Evolutionary conservation across 2,797 vertebrate genomes (phyloP).

Genomic region (Enteromius viviparus): DNA sequence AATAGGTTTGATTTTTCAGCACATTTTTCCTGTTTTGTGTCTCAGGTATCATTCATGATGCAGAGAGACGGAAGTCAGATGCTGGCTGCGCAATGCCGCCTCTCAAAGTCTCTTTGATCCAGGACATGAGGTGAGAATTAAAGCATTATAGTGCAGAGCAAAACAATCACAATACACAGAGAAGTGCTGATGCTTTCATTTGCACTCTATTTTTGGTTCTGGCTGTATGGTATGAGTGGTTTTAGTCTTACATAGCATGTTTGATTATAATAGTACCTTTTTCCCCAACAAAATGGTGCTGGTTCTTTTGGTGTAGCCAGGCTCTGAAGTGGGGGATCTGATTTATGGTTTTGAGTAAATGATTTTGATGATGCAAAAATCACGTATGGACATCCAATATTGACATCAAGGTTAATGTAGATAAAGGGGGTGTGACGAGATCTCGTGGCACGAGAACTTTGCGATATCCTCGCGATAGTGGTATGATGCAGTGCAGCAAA

Average conservation of each 20-base stretch:
- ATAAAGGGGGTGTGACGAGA: background rate
- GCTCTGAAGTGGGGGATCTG: too few relatives aligned
- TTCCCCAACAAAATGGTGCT: background rate
- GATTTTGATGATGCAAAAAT: background rate
- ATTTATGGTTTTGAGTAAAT: background rate
- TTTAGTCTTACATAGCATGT: background rate
- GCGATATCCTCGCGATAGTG: too few relatives aligned
- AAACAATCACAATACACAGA: background rate
- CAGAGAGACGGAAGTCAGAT: conserved; percentile 94
- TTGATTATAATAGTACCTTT: background rate
- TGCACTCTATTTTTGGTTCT: background rate
- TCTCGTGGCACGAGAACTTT: too few relatives aligned
- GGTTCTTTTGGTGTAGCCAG: background rate
- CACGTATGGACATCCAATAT: background rate
- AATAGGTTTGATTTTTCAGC: conserved; percentile 27
- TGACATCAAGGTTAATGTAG: background rate
- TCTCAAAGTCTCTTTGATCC: conserved; percentile 91
- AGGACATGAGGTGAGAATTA: conserved; percentile 92
- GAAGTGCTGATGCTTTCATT: background rate
- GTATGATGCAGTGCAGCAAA: too few relatives aligned
- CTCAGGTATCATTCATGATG: conserved; percentile 89
- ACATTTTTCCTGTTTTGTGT: conserved; percentile 28
- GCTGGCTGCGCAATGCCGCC: conserved; percentile 88
- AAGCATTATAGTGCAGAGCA: background rate
- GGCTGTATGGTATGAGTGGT: too few relatives aligned